These are phyloP conservation scores for Cydia splendana DNA, from an alignment of 1,140 invertebrate genomes.

Conservation along the genomic window DNA sequence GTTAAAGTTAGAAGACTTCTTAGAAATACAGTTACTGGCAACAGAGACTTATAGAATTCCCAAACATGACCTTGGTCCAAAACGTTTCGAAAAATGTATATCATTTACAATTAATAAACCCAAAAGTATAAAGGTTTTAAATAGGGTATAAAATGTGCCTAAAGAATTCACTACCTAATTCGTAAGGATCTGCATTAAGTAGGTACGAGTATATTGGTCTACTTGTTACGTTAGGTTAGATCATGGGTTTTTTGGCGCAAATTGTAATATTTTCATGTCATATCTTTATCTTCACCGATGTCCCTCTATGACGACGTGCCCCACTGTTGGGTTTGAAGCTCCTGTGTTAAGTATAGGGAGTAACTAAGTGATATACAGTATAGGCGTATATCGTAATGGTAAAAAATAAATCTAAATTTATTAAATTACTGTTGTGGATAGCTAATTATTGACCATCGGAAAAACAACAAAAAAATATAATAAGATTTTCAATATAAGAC, in stretches of 20 bases:
- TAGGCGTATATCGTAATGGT: no score
- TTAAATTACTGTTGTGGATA: no score
- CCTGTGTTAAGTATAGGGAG: neutral
- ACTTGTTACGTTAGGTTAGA: neutral
- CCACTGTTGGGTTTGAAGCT: neutral
- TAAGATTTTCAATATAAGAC: no score
- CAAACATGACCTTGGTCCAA: constrained; percentile 23
- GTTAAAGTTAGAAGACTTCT: constrained; percentile 13
- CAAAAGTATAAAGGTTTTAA: constrained; percentile 18
- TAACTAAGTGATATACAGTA: neutral
- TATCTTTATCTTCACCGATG: neutral
- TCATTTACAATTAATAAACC: constrained; percentile 6
- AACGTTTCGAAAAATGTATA: constrained; percentile 27
- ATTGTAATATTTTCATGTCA: no score
- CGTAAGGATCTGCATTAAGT: constrained; percentile 1
- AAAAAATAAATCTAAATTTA: no score
- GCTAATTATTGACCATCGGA: neutral
- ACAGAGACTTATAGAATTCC: constrained; percentile 3
- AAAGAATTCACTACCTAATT: constrained; percentile 14
- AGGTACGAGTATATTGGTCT: neutral
- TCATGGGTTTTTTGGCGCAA: neutral
- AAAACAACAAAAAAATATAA: neutral
- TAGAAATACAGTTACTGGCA: constrained; percentile 20
- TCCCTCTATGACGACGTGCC: no score
- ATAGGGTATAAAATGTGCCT: constrained; percentile 7